Base-by-base conservation (phyloP, 2,888 invertebrate genomes). In the Steinernema scapterisci region DNA sequence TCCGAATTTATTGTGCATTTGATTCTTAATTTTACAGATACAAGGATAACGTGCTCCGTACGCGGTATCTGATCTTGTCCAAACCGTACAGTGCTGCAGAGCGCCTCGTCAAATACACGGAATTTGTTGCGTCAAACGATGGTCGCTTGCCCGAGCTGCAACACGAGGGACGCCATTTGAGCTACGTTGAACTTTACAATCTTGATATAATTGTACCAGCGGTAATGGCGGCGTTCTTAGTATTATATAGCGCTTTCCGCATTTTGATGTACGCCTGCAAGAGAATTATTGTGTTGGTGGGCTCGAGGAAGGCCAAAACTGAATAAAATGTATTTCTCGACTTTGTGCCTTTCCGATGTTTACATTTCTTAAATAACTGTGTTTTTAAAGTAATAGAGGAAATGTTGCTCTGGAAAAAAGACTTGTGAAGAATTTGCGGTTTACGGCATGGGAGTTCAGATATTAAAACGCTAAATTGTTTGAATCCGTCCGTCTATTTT, bases 111-210 rank as follows among this genome's bases (percentile, higher is more conserved):
- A 52, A 46, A 27, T 72, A 54, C 52, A 72, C 72, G 23, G 52
- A 72, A 51, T 72, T 72, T 54, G 54, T 56, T 1, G 72, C 51
- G 9, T 54, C 44, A 7, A 72, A 72, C 46, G 63, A 31, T 6
- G 74, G 74, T 19, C 31, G 43, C n/a, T 46, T 74, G n/a, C 71
- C 71, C 0, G 74, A 74, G 31, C 52, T 74, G 9, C 74, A 74
- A 6, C 23, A 27, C 19, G 21, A 72, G 25, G 74, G 74, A 23
- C 25, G 74, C 19, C 70, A 72, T n/a, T 43, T 73, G 0, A 21
- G 44, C 43, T 45, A 46, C 38, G 11, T 74, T 38, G 46, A 44
- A 19, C 70, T 71, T 38, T 72, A 72, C 72, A 72, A 74, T 25
- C 25, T 74, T 13, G 73, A 74, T 19, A 72, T 63, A 11, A 16